Conservation (phyloP, 2,113 vertebrate genomes). For the Shinisaurus crocodilurus region DNA sequence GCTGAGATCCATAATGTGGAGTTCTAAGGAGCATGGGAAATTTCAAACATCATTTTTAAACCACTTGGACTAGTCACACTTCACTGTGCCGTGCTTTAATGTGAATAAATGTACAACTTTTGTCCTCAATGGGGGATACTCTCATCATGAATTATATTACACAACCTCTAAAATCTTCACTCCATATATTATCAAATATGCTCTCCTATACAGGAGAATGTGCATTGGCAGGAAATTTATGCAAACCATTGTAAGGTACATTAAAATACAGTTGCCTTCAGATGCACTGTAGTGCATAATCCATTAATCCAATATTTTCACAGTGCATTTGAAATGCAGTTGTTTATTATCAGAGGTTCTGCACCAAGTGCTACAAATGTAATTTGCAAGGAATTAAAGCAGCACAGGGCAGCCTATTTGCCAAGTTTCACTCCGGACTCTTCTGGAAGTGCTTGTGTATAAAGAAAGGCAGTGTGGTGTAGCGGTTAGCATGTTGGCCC, state of each 20-base stretch:
- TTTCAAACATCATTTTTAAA: conserved; percentile 30
- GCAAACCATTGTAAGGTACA: background rate
- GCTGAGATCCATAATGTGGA: background rate
- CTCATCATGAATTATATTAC: conserved; percentile 18
- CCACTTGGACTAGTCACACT: background rate
- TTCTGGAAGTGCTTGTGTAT: background rate
- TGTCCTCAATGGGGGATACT: background rate
- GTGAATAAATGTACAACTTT: conserved; percentile 18
- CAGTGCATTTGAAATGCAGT: background rate
- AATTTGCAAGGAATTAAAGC: background rate
- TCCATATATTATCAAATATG: background rate
- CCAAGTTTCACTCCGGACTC: background rate
- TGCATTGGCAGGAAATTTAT: conserved; percentile 6
- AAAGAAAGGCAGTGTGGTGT: background rate
- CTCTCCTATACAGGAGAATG: background rate
- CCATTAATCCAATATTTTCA: conserved; percentile 26
- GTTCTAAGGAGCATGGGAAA: background rate
- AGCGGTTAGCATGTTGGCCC: too few relatives aligned
- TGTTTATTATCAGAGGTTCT: conserved; percentile 26
- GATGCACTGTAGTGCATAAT: conserved; percentile 17
- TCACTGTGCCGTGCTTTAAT: background rate
- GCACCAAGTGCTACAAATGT: background rate
- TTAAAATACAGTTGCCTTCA: background rate
- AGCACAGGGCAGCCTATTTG: background rate
- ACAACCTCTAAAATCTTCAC: conserved; percentile 2